Evolutionary conservation across 1,140 invertebrate genomes (phyloP), one percentile per base, ranked within the genome.

Genomic region (Zelostemma sp.): DNA sequence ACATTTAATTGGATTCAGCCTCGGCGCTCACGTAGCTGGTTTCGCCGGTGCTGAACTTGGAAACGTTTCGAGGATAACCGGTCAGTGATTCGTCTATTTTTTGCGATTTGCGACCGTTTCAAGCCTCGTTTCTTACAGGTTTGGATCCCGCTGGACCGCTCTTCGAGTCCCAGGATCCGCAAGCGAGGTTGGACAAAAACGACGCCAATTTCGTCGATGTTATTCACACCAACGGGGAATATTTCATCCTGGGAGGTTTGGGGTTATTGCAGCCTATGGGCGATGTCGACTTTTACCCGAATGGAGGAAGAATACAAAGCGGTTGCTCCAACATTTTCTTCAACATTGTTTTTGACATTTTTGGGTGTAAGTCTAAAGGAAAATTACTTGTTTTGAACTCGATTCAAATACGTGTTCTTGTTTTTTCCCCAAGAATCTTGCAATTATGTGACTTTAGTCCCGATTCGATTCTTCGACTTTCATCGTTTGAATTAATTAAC

Each of bases 151-250:
- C 95, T 0, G 95, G 95, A 4, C 95, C 95, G 0, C 85, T 96
- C 0, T 97, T 96, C 79, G 94, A 96, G 79, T 91, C 91, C 18
- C 94, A 96, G 80, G 93, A 95, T 72, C 89, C 92, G 0, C 87
- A 90, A 48, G 94, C 92, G 0, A 87, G 95, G 0, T 82, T 97
- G 40, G 95, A 97, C 77, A 89, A 91, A 43, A 89, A 86, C 0
- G 96, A 97, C 82, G 96, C 96, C 0, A 88, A 90, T 35, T 97
- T 97, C 80, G 96, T 98, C 0, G 97, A 98, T 79, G 94, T 97
- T 0, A 97, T 98, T 41, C 96, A 98, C 78, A 95, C 94, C 9
- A 97, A 98, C 80, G 96, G 95, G 0, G 94, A 96, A 75, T 94
- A 94, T 61, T 83, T 97, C 0, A 91, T 96, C 21, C 85, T 95